Percentiles rank a stretch among this genome's conserved stretches.
Evolutionary conservation across 2,888 invertebrate species (phyloP).

Genomic region (Lingula anatina): DNA sequence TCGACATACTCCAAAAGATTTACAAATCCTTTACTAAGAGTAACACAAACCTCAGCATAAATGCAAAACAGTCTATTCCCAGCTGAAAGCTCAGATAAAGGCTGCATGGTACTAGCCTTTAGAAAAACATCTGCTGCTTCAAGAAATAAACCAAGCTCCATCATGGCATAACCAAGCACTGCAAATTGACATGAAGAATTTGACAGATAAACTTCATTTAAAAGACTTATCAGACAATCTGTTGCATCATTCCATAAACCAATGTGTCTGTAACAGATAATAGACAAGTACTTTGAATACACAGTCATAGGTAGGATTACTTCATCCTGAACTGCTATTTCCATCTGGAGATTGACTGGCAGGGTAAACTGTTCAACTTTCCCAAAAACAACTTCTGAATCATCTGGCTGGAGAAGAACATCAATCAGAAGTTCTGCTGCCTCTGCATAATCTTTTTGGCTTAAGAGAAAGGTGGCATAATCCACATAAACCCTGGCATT

Average conservation of each 20-base stretch:
- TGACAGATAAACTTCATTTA: slow-evolving; percentile 28
- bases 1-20: too few species aligned
- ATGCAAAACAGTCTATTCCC: too few species aligned
- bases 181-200: slow-evolving; percentile 35
- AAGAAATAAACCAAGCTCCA: slow-evolving; percentile 40
- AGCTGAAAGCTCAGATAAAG: too few species aligned
- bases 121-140: slow-evolving; percentile 41
- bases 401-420: slow-evolving; percentile 17
- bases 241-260: slow-evolving; percentile 32
- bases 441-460: slow-evolving; percentile 40
- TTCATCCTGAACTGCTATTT: slow-evolving; percentile 44
- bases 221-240: slow-evolving; percentile 27
- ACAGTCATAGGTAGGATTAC: slow-evolving; percentile 37
- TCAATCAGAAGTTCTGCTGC: slow-evolving; percentile 38
- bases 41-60: too few species aligned
- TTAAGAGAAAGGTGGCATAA: slow-evolving; percentile 46
- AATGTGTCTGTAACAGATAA: slow-evolving; percentile 40
- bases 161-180: slow-evolving; percentile 43
- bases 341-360: slow-evolving; percentile 45
- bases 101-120: slow-evolving; percentile 30
- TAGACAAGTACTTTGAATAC: slow-evolving; percentile 38
- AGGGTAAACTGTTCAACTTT: slow-evolving; percentile 47
- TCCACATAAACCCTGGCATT: slow-evolving; percentile 39
- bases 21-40: too few species aligned
- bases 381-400: slow-evolving; percentile 28